Conservation (phyloP, 2,888 invertebrate genomes). For the Clitarchus hookeri region DNA sequence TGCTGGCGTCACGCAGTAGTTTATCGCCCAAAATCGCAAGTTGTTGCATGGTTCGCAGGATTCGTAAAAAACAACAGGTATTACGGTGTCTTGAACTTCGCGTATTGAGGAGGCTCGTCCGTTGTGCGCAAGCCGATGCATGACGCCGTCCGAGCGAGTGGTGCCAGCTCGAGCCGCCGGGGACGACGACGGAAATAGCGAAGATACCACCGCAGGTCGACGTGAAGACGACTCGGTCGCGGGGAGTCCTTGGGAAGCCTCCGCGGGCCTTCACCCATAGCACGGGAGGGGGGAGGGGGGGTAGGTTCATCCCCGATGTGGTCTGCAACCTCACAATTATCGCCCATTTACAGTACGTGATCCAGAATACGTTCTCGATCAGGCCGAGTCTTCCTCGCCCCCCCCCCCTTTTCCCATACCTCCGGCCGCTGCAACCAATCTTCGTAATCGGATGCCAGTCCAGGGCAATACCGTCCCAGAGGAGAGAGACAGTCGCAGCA, state of each 20-base stretch:
- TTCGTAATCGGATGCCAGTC: neutral
- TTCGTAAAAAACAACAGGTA: too few species aligned
- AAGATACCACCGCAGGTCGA: too few species aligned
- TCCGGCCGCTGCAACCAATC: neutral
- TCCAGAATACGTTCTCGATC: constrained; percentile 7
- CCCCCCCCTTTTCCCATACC: neutral
- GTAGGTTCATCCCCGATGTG: neutral
- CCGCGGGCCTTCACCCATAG: neutral
- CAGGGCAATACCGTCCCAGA: neutral
- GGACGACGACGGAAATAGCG: too few species aligned
- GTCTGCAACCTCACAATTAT: constrained; percentile 14
- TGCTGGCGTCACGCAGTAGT: too few species aligned
- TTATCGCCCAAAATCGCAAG: too few species aligned
- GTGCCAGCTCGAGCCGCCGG: too few species aligned
- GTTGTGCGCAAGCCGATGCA: too few species aligned
- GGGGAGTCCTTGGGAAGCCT: neutral
- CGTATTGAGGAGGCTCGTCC: too few species aligned
- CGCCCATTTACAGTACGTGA: constrained; percentile 14
- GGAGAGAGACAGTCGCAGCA: neutral
- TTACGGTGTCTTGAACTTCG: too few species aligned
- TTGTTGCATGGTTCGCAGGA: too few species aligned
- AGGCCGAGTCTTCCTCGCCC: neutral
- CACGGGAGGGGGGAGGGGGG: neutral
- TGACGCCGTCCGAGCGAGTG: too few species aligned
- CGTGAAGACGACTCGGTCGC: neutral